Base-by-base conservation (phyloP, 2,888 invertebrate genomes). In the Dicranocentrus wangi region DNA sequence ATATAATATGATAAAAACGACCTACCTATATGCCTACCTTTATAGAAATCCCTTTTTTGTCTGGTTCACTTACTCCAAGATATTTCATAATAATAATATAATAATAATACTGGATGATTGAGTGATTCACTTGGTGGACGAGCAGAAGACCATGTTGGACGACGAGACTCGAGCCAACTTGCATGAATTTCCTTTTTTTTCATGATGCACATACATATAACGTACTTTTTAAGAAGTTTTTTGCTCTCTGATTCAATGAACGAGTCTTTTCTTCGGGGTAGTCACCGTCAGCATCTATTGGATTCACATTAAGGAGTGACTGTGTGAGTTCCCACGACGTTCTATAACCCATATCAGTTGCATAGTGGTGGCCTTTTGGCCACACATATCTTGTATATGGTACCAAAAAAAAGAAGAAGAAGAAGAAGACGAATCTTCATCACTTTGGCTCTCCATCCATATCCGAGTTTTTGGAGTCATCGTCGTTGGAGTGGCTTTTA, bases 281-380 rank as follows among this genome's bases (percentile, higher is more conserved):
- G n/a, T n/a, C n/a, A n/a, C 47, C 39, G 55, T 25, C 61, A 78
- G 61, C 15, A 47, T 78, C 65, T 71, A 47, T 79, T 69, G 79
- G 58, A 66, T 79, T 79, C 79, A 79, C 72, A 79, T 79, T 72
- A 66, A 7, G 61, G 51, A 71, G 47, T 72, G 79, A 79, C 78
- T 66, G 82, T 70, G 73, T 75, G 75, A 70, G 70, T 82, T 82
- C 82, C 82, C 82, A 82, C 82, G 82, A 70, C 70, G 82, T 77
- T 75, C 68, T 79, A 70, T 77, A 82, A 79, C 79, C 75, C 79
- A 73, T 79, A 82, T 79, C 78, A 82, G 79, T 75, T 39, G 82
- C 82, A 72, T 51, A 72, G 71, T 72, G 69, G 79, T 79, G 79
- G 79, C 72, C 79, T 79, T 55, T 79, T 75, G 82, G 82, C 82